A percentile compares a stretch with the other conserved stretches of the same genome.
Conservation (phyloP, 2,797 vertebrate genomes). For the Arctocebus calabarensis region DNA sequence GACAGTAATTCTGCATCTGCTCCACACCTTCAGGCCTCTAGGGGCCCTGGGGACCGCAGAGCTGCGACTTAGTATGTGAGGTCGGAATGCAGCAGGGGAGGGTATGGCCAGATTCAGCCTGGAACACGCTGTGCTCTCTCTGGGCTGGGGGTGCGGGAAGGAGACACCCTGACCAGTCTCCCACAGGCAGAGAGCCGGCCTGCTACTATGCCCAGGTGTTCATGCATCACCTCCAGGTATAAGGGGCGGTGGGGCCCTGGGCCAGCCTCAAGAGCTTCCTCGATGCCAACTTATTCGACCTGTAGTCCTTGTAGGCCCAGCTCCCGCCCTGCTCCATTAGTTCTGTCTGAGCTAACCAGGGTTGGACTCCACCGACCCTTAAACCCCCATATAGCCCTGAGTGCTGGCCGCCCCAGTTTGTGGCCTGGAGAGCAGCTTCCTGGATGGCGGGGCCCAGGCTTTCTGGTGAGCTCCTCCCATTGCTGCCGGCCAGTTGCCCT, state of each 20-base stretch:
- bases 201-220: neutral
- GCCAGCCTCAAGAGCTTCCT: neutral
- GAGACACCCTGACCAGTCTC: fast-evolving
- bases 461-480: neutral
- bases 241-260: neutral
- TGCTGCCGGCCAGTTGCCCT: no score
- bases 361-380: neutral
- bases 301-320: neutral
- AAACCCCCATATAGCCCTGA: fast-evolving
- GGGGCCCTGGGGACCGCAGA: neutral
- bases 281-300: neutral
- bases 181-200: neutral
- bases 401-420: fast-evolving
- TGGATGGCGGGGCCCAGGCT: neutral
- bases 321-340: neutral
- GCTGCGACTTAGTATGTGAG: neutral
- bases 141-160: neutral
- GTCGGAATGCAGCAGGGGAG: neutral
- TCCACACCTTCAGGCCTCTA: neutral
- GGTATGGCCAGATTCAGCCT: fast-evolving
- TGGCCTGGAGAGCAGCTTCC: neutral
- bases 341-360: neutral
- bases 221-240: neutral
- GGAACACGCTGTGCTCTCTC: fast-evolving
- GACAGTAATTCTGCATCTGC: neutral